Evolutionary conservation across 2,888 invertebrate genomes (phyloP).

Genomic region (Physocephala rufipes): DNA sequence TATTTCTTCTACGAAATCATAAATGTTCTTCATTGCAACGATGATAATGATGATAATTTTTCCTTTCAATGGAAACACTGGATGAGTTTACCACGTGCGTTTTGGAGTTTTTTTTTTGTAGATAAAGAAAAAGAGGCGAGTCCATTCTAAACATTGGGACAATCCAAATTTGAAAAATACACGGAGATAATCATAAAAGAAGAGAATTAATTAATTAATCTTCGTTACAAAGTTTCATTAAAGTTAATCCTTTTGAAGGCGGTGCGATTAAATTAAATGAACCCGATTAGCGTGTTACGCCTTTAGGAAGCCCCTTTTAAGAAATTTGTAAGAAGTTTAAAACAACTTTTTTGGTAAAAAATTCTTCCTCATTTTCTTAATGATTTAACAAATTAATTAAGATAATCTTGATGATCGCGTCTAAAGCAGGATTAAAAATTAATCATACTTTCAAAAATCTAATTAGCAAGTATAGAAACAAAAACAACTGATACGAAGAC

Average conservation of each 20-base stretch:
- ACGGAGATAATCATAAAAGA: no score
- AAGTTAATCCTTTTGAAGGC: neutral
- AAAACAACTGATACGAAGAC: neutral
- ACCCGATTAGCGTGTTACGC: no score
- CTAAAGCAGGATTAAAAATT: neutral
- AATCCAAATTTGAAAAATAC: no score
- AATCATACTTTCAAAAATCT: no score
- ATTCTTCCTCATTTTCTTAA: no score
- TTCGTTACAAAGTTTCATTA: conserved; percentile 17
- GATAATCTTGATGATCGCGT: no score
- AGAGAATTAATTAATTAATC: no score
- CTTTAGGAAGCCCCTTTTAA: neutral
- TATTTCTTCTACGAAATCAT: conserved; percentile 9
- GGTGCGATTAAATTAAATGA: neutral
- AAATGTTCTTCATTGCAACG: neutral
- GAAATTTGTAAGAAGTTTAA: neutral
- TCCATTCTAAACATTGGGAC: no score
- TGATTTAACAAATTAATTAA: no score
- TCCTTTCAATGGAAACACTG: neutral
- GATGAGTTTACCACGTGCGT: conserved; percentile 30
- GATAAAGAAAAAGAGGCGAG: conserved; percentile 15
- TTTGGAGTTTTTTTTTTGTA: conserved; percentile 31
- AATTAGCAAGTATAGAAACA: neutral
- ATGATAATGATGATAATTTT: neutral
- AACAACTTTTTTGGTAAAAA: no score